A percentile compares a stretch with the other conserved stretches of the same genome.
phyloP scores from a whole-genome alignment of 2,797 vertebrate genomes.

The Anabacerthia variegaticeps region DNA sequence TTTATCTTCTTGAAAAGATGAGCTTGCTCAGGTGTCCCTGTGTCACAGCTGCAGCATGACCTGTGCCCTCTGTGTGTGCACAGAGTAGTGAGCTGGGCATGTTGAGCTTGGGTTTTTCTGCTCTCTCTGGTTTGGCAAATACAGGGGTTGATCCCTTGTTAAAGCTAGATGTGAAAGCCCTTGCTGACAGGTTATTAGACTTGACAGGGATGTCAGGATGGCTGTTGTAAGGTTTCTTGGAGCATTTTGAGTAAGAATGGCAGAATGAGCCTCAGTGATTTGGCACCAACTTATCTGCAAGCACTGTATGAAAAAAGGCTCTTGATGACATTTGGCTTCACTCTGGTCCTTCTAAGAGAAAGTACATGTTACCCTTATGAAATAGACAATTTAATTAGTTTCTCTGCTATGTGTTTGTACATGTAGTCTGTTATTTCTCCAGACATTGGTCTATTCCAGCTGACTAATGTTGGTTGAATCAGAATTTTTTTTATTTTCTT shows the following conservation, averaged over 20 bases:
- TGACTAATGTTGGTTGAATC: conserved; percentile 30
- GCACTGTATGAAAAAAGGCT: background rate
- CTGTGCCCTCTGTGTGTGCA: background rate
- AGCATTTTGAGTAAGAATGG: background rate
- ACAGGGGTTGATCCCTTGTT: background rate
- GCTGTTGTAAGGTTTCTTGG: background rate
- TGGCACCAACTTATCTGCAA: background rate
- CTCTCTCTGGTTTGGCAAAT: background rate
- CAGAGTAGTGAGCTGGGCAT: background rate
- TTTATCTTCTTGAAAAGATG: background rate
- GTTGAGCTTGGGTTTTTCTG: background rate
- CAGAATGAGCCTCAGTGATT: background rate
- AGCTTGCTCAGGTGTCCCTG: background rate
- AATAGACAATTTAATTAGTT: conserved; percentile 6
- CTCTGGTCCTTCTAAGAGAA: background rate
- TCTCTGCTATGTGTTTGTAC: conserved; percentile 22
- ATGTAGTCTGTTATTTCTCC: background rate
- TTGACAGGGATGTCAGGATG: background rate
- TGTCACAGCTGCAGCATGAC: background rate
- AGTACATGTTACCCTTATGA: background rate
- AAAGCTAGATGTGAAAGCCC: background rate
- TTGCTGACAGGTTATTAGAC: background rate
- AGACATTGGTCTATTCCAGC: background rate
- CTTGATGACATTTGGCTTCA: background rate
- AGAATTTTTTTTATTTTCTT: background rate